A percentile compares a stretch with the other conserved stretches of the same genome.
Evolutionary conservation across 2,113 vertebrate species (phyloP).

Genomic region (Danio rerio): DNA sequence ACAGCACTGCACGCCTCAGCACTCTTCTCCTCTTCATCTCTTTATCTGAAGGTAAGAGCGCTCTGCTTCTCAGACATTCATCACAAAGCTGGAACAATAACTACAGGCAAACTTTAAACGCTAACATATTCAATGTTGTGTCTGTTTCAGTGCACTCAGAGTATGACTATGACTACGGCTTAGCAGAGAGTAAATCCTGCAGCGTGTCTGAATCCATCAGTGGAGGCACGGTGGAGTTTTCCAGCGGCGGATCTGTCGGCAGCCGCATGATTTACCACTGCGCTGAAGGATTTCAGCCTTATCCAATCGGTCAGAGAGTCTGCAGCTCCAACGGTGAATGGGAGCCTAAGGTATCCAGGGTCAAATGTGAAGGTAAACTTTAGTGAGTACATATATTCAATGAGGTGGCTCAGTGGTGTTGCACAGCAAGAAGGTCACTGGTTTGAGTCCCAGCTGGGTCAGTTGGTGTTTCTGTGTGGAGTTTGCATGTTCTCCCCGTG

Average conservation of each 20-base stretch:
- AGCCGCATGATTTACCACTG: constrained; percentile 50
- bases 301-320: constrained; percentile 42
- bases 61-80: too few species aligned
- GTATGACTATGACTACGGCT: constrained; percentile 33
- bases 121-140: not conserved
- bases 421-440: too few species aligned
- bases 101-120: not conserved
- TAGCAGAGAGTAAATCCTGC: not conserved
- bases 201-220: constrained; percentile 40
- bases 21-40: constrained; percentile 12
- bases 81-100: too few species aligned
- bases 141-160: constrained; percentile 37
- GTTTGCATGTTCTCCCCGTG: too few species aligned
- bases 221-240: constrained; percentile 49
- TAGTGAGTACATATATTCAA: not conserved
- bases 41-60: constrained; percentile 43
- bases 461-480: too few species aligned
- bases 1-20: not conserved
- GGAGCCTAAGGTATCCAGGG: constrained; percentile 47
- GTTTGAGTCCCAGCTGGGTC: too few species aligned
- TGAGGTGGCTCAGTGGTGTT: too few species aligned
- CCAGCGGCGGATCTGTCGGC: not conserved
- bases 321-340: constrained; percentile 51
- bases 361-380: constrained; percentile 49
- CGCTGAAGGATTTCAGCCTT: constrained; percentile 45